Percentiles rank a stretch among this genome's conserved stretches.
Conservation (phyloP, 2,797 vertebrate species). For the Silurus aristotelis region DNA sequence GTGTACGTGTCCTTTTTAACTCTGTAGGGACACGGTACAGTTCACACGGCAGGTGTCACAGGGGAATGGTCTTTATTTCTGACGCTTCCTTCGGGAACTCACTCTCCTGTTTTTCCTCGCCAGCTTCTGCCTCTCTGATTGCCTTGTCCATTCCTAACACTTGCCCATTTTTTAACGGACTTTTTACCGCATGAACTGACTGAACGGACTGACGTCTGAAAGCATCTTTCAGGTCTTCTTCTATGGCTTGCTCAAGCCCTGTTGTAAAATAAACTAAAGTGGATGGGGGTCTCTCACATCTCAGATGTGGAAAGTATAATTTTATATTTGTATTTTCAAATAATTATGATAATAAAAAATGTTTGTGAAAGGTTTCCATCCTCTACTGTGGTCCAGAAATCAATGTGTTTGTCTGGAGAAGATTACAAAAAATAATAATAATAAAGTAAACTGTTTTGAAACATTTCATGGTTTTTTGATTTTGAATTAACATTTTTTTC, state of each 20-base stretch:
- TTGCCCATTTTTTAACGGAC: conserved; percentile 71
- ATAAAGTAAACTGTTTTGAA: conserved; percentile 87
- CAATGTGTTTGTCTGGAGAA: conserved; percentile 93
- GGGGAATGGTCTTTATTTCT: conserved; percentile 42
- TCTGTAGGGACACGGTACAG: conserved; percentile 26
- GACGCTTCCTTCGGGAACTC: conserved; percentile 40
- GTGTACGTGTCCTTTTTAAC: conserved; percentile 19
- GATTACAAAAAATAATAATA: conserved; percentile 73
- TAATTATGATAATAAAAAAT: conserved; percentile 77
- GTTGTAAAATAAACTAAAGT: conserved; percentile 86
- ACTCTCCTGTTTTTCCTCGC: conserved; percentile 45
- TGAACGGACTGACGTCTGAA: conserved; percentile 68
- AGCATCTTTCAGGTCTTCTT: conserved; percentile 94
- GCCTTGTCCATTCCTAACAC: conserved; percentile 71
- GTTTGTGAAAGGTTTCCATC: conserved; percentile 97
- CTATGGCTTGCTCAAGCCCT: conserved; percentile 91
- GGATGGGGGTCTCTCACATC: conserved; percentile 96
- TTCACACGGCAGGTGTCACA: conserved; percentile 37
- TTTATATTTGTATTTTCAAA: conserved; percentile 98
- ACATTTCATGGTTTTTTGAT: conserved; percentile 71
- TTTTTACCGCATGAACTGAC: conserved; percentile 67
- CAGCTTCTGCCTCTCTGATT: conserved; percentile 55
- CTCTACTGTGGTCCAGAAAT: conserved; percentile 96
- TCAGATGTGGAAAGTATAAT: conserved; percentile 96
- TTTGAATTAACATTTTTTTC: conserved; percentile 49